Conservation (phyloP, 2,113 vertebrate genomes). For the Tiliqua scincoides region DNA sequence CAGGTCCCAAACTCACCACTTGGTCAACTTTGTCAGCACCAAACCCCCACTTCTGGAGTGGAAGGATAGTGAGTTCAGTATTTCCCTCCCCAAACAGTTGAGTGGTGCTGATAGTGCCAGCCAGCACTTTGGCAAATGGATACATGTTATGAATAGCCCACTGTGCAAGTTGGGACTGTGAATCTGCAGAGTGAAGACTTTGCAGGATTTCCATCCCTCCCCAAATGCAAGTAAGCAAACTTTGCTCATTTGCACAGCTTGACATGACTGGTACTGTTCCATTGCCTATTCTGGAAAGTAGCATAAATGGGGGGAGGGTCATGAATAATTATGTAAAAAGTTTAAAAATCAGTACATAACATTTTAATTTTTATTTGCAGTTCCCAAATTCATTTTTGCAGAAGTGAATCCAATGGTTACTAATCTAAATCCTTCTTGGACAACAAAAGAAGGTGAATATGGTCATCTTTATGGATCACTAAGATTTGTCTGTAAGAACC, state of each 20-base stretch:
- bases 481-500: slow-evolving; percentile 11
- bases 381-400: slow-evolving; percentile 78
- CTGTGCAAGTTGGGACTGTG: background rate
- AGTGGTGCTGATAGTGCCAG: too few relatives aligned
- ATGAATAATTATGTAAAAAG: background rate
- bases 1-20: background rate
- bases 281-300: background rate
- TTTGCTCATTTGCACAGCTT: background rate
- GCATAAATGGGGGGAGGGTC: background rate
- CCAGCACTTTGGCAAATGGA: background rate
- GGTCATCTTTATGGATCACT: slow-evolving; percentile 52
- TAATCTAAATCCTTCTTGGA: slow-evolving; percentile 60
- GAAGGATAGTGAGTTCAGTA: background rate
- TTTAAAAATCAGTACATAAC: slow-evolving; percentile 16
- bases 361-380: slow-evolving; percentile 69
- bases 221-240: background rate
- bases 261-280: background rate
- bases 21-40: background rate
- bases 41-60: background rate
- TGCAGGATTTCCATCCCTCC: background rate
- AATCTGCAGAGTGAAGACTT: background rate
- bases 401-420: slow-evolving; percentile 72
- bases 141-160: background rate
- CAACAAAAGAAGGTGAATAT: slow-evolving; percentile 62
- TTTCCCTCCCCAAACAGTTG: background rate